Evolutionary conservation across 2,797 vertebrate genomes (phyloP), one percentile per base, ranked within the genome.

Genomic region (Anabacerthia variegaticeps): DNA sequence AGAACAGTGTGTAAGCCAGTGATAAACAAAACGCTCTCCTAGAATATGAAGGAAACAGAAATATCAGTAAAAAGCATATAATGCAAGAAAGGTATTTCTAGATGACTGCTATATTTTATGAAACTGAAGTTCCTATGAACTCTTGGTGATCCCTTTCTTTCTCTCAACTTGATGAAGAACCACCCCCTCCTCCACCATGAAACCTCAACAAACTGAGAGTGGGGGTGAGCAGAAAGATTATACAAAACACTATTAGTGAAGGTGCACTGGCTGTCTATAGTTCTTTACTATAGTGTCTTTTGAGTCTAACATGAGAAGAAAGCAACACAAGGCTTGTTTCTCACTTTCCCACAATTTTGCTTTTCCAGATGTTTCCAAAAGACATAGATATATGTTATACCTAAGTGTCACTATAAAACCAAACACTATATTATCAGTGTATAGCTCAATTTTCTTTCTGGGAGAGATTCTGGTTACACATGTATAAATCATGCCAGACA

Each of bases 41-140:
- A 78, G 76, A 92, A 96, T 17, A 82, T 7, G 14, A 95, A 93
- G 19, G 23, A 96, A 94, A 96, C 8, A 88, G 36, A 91, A 85
- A 32, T 56, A 86, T 81, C n/a, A 84, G 22, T 74, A 88, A 91
- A 91, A 83, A 68, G 0, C 5, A 66, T 13, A 74, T 10, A 62
- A 63, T 7, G 3, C 3, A 78, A 43, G 7, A 62, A 88, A 44
- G 1, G 0, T 0, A 17, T 75, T 55, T 68, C 69, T 20, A 68
- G 18, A 48, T 44, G 2, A 36, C 6, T 34, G 13, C 1, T 51
- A 9, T 56, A 48, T 36, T 89, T 83, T 84, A 22, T 73, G n/a
- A 69, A 87, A 88, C 34, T 36, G 21, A 69, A 73, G 3, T n/a
- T 62, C 14, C 34, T 59, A 55, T n/a, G 37, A 81, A 34, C 8